Percentiles rank a stretch among this genome's conserved stretches.
phyloP scores from a whole-genome alignment of 2,113 vertebrate genomes.

The Dunckerocampus dactyliophorus region DNA sequence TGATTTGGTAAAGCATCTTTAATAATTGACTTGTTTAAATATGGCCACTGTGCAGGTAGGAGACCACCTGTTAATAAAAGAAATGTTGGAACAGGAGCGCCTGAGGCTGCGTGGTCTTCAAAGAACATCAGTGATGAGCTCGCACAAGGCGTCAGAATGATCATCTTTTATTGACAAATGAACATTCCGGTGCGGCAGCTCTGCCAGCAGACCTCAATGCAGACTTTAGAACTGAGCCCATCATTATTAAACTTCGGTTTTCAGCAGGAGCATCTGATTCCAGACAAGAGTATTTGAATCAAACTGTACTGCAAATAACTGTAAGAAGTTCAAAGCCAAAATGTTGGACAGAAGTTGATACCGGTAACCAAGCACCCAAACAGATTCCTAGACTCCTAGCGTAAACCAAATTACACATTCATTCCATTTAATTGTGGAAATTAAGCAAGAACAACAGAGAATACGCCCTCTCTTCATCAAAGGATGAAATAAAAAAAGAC shows the following conservation, averaged over 20 bases:
- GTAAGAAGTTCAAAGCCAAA: no score
- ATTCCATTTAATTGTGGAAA: constrained; percentile 11
- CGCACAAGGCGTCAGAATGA: constrained; percentile 25
- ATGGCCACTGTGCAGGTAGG: constrained; percentile 1
- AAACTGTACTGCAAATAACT: no score
- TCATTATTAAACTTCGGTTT: not conserved
- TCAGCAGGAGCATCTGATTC: not conserved
- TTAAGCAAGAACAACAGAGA: not conserved
- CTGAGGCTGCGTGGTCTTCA: constrained; percentile 35
- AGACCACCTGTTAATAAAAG: constrained; percentile 10
- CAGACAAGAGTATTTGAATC: no score
- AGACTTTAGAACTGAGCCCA: not conserved
- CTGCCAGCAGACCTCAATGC: not conserved
- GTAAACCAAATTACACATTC: no score
- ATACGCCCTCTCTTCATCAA: no score
- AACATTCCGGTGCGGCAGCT: not conserved
- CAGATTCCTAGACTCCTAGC: no score
- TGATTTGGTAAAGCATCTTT: constrained; percentile 28
- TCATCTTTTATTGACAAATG: constrained; percentile 33
- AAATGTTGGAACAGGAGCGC: not conserved
- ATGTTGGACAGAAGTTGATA: no score
- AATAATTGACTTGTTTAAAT: constrained; percentile 21
- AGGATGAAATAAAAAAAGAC: no score
- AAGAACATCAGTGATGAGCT: constrained; percentile 36
- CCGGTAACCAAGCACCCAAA: no score